Evolutionary conservation across 2,888 invertebrate genomes (phyloP).

Genomic region (Harpalus rufipes): DNA sequence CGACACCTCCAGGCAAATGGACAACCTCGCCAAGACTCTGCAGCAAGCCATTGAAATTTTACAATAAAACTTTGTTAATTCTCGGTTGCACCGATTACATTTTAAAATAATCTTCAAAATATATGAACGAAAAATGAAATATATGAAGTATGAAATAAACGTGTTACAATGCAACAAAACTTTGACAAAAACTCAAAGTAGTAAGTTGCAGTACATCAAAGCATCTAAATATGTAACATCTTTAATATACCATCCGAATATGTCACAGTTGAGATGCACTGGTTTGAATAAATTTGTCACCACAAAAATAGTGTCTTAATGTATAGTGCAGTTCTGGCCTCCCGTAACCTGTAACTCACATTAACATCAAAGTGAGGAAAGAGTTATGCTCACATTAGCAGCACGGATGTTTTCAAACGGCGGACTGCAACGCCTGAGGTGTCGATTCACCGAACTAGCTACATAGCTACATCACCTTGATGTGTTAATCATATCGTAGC

Average conservation of each 20-base stretch:
- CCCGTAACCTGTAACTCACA: constrained; percentile 42
- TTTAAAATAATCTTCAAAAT: not conserved
- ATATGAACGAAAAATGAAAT: not conserved
- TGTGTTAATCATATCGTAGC: constrained; percentile 59
- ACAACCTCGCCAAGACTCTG: constrained; percentile 19
- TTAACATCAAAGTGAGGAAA: constrained; percentile 65
- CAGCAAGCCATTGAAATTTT: constrained; percentile 31
- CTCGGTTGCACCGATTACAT: no score
- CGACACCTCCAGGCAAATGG: constrained; percentile 20
- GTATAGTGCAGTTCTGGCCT: constrained; percentile 52
- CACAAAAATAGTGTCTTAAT: constrained; percentile 58
- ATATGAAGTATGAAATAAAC: not conserved
- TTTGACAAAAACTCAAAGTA: not conserved
- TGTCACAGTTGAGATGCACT: constrained; percentile 41
- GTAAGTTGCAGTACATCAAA: not conserved
- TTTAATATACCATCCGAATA: not conserved
- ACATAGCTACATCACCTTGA: not conserved
- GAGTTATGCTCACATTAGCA: constrained; percentile 61
- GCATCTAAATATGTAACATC: constrained; percentile 13
- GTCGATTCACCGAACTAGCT: constrained; percentile 54
- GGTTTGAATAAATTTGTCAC: constrained; percentile 59
- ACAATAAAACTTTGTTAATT: no score
- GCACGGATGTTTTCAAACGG: constrained; percentile 45
- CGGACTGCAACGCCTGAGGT: constrained; percentile 42
- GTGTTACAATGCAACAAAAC: not conserved